phyloP scores from a whole-genome alignment of 2,888 invertebrate species.

The Bunonema sp. region DNA sequence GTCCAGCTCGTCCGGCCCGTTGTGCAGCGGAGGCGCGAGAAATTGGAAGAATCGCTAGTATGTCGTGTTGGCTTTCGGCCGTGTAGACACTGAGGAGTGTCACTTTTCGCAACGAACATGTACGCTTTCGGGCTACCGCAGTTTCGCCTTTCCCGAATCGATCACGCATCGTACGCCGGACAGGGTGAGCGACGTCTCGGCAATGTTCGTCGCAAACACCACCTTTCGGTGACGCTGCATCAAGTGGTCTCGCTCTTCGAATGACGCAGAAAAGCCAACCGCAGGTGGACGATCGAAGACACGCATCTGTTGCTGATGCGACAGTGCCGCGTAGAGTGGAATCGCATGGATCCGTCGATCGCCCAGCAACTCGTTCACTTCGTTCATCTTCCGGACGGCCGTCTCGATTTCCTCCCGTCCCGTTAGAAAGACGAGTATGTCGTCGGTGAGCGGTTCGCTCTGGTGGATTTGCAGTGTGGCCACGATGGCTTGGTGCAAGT shows the following conservation, averaged over 20 bases:
- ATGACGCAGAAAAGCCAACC: no score
- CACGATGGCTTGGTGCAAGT: constrained; percentile 46
- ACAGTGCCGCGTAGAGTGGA: constrained; percentile 20
- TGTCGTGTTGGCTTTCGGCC: no score
- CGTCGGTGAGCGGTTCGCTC: constrained; percentile 36
- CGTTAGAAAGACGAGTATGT: constrained; percentile 55
- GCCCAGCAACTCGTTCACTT: constrained; percentile 42
- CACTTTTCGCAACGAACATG: background rate
- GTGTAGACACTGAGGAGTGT: no score
- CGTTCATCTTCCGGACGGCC: constrained; percentile 18
- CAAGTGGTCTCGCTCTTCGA: constrained; percentile 2
- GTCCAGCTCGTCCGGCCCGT: constrained; percentile 77
- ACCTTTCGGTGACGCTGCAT: constrained; percentile 60
- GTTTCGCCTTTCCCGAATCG: constrained; percentile 43
- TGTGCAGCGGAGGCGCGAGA: constrained; percentile 78
- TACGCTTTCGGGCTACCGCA: constrained; percentile 15
- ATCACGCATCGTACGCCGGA: constrained; percentile 67
- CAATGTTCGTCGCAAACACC: constrained; percentile 83
- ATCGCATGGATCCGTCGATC: constrained; percentile 12
- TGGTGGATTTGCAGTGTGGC: constrained; percentile 48
- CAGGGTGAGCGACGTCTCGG: constrained; percentile 92
- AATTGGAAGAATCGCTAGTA: constrained; percentile 65
- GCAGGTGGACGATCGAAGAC: no score
- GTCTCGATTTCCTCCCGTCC: constrained; percentile 81
- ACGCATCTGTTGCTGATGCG: constrained; percentile 11